These are phyloP conservation scores for Peucedramus taeniatus DNA, from an alignment of 2,113 vertebrate genomes.

Conservation along the genomic window DNA sequence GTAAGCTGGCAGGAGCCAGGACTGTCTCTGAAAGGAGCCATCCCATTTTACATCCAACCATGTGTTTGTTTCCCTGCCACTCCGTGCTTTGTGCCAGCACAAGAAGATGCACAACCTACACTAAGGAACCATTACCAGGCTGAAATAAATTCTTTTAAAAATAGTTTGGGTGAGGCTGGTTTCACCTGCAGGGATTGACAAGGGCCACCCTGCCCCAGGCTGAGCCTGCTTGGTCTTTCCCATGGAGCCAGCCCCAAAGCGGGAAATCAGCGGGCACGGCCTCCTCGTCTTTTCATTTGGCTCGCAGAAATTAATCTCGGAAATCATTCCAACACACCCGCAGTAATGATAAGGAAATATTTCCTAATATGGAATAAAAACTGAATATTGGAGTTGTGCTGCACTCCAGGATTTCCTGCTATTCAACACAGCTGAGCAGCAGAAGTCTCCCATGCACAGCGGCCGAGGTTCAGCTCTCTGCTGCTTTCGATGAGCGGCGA, in stretches of 20 bases:
- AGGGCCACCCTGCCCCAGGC: background rate
- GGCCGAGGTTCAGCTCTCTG: background rate
- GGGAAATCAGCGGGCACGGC: fast-evolving
- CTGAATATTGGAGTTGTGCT: conserved; percentile 38
- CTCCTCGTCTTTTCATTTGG: background rate
- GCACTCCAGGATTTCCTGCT: conserved; percentile 63
- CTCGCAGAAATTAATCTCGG: background rate
- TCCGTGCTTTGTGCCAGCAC: background rate
- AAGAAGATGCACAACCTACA: background rate
- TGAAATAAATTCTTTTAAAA: fast-evolving
- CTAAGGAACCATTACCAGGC: background rate
- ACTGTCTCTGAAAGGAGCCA: background rate
- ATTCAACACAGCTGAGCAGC: conserved; percentile 21
- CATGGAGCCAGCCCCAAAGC: fast-evolving
- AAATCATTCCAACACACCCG: background rate
- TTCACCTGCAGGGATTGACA: background rate
- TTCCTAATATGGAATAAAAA: conserved; percentile 68
- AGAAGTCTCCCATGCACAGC: conserved; percentile 1
- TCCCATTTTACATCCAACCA: background rate
- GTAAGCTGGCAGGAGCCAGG: background rate
- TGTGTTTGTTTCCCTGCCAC: background rate
- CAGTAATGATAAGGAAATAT: conserved; percentile 57
- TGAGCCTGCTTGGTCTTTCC: background rate
- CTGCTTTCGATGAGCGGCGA: background rate
- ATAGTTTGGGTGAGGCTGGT: background rate